These are phyloP conservation scores for Callyntrura sp. DNA, from an alignment of 2,888 invertebrate species.

Conservation along the genomic window DNA sequence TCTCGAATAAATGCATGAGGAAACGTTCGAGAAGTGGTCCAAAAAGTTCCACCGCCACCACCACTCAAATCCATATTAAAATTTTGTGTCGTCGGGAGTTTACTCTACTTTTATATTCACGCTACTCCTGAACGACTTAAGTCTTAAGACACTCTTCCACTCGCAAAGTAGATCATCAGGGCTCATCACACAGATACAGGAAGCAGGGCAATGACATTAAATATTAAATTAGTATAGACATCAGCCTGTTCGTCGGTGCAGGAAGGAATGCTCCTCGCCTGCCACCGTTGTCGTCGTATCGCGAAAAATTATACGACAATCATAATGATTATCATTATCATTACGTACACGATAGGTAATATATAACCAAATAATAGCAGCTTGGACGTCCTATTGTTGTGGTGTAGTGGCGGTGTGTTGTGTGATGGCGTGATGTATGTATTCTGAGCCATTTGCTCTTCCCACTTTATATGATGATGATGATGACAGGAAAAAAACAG, in stretches of 20 bases:
- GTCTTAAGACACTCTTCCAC: neutral
- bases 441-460: conserved; percentile 11
- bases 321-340: neutral
- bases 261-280: too few species aligned
- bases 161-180: conserved; percentile 10
- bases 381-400: neutral
- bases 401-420: neutral
- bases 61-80: conserved; percentile 7
- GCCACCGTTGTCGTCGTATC: neutral
- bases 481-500: conserved; percentile 27
- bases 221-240: too few species aligned
- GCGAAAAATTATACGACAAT: neutral
- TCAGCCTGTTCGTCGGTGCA: too few species aligned
- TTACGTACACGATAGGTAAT: neutral
- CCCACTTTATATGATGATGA: too few species aligned
- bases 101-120: too few species aligned
- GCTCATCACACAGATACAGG: conserved; percentile 16
- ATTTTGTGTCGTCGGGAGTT: conserved; percentile 7
- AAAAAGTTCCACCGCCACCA: too few species aligned
- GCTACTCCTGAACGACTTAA: too few species aligned
- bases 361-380: neutral
- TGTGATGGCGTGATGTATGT: too few species aligned
- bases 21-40: neutral
- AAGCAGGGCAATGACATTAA: conserved; percentile 21
- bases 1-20: conserved; percentile 17